Percentiles rank a stretch among this genome's conserved stretches.
Evolutionary conservation across 1,140 invertebrate genomes (phyloP).

Genomic region (Geopemphigus sp.): DNA sequence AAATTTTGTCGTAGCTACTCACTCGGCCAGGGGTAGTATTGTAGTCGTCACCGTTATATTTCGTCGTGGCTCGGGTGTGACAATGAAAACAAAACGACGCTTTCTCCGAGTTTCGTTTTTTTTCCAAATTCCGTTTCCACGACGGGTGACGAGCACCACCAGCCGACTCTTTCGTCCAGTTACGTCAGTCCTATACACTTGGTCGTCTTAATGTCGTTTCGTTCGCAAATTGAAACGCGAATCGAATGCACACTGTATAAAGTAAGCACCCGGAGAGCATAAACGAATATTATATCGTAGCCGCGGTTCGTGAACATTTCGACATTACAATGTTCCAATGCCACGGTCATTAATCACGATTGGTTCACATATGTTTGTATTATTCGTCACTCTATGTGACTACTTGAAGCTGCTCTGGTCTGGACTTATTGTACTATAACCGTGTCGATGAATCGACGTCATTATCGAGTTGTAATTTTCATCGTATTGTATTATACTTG

Average conservation of each 20-base stretch:
- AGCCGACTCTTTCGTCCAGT: background rate
- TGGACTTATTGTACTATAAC: background rate
- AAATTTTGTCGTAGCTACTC: too few species aligned
- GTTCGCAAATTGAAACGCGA: background rate
- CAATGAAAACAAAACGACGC: slow-evolving; percentile 3
- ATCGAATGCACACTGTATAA: background rate
- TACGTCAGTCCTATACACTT: background rate
- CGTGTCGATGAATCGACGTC: background rate
- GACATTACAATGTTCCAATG: slow-evolving; percentile 4
- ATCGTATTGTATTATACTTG: background rate
- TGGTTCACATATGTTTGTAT: background rate
- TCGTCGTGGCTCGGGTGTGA: slow-evolving; percentile 1
- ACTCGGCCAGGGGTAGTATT: slow-evolving; percentile 5
- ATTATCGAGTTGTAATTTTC: slow-evolving; percentile 20
- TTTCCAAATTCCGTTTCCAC: background rate
- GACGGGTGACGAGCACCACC: background rate
- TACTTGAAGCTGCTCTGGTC: background rate
- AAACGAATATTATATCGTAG: background rate
- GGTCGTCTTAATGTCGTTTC: background rate
- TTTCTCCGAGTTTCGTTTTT: slow-evolving; percentile 26
- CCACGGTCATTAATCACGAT: slow-evolving; percentile 26
- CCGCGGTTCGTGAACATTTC: background rate
- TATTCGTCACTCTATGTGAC: too few species aligned
- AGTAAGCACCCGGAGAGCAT: too few species aligned
- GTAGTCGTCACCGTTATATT: background rate